Base-by-base conservation (phyloP, 1,140 invertebrate genomes). In the Diachasmimorpha longicaudata region DNA sequence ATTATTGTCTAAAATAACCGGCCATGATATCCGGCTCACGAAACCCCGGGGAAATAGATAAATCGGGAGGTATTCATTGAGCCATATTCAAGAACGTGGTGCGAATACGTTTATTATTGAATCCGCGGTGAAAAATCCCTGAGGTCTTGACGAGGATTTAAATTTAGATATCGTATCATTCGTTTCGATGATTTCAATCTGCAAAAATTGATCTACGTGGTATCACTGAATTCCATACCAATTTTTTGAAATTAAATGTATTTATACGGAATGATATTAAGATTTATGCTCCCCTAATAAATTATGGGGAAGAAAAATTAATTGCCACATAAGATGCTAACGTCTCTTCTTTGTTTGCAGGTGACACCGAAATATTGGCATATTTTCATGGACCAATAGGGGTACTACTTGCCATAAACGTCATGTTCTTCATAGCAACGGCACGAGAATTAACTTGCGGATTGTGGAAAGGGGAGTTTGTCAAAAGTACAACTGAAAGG, bases 301-400 rank as follows among this genome's bases (percentile, higher is more conserved):
- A n/a, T n/a, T n/a, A n/a, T n/a, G n/a, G n/a, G n/a, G n/a, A n/a
- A n/a, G n/a, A n/a, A n/a, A n/a, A n/a, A n/a, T n/a, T n/a, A n/a
- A n/a, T n/a, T n/a, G n/a, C n/a, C n/a, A n/a, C n/a, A n/a, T n/a
- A n/a, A n/a, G n/a, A n/a, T n/a, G n/a, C n/a, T n/a, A n/a, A n/a
- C n/a, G n/a, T n/a, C n/a, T n/a, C n/a, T 80, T 83, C 80, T 79
- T 44, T 78, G 79, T 78, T 90, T 87, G 21, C 87, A 93, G 92
- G 92, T 81, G 91, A 95, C 82, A 91, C 92, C 85, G 93, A 95
- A 84, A 93, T 95, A 13, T 89, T 96, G 73, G 92, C 93, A 14
- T 96, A 95, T 86, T 95, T 96, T 88, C 95, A 92, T 83, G 95
- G 94, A 0, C 95, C 95, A 0, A 92, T 96, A 58, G 95, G 94